Evolutionary conservation across 1,140 invertebrate species (phyloP), one percentile per base, ranked within the genome.

Genomic region (Trinorchestia longiramus): DNA sequence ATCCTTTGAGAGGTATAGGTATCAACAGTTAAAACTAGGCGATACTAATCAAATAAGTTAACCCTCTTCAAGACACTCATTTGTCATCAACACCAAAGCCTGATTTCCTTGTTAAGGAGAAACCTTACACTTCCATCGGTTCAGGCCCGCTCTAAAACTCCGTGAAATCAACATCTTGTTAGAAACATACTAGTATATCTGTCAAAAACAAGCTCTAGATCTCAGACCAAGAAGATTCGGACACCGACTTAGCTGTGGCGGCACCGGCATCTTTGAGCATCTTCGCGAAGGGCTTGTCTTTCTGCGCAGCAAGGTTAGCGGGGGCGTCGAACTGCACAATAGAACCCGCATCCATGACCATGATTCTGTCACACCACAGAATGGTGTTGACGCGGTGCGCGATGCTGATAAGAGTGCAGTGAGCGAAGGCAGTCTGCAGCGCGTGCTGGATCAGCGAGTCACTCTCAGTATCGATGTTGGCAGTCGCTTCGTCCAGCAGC

Each of bases 401-500:
- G 96, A 98, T 98, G 47, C 97, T 97, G 19, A 98, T 97, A 95
- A 98, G 97, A 1, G 98, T 98, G 95, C 97, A 97, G 92, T 97
- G 97, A 17, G 95, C 96, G 97, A 98, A 98, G 47, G 97, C 97
- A 53, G 97, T 98, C 57, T 98, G 97, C n/a, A 98, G 98, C 4
- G 98, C 98, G 28, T 97, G 97, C 97, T 98, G 98, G 96, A 98
- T 98, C 1, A 98, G 97, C 44, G 97, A 97, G 97, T 98, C 98
- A 17, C 98, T 98, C 96, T 97, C 97, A 95, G 97, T 97, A 96
- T 98, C 98, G 95, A 98, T 97, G 96, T 97, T 97, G 36, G 98
- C 98, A 47, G 98, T 98, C 11, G 98, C 98, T 97, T 98, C 98
- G 97, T 98, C 98, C 95, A 98, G 97, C 57, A 98, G 97, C 23